Conservation (phyloP, 2,113 vertebrate genomes). For the Sula dactylatra region DNA sequence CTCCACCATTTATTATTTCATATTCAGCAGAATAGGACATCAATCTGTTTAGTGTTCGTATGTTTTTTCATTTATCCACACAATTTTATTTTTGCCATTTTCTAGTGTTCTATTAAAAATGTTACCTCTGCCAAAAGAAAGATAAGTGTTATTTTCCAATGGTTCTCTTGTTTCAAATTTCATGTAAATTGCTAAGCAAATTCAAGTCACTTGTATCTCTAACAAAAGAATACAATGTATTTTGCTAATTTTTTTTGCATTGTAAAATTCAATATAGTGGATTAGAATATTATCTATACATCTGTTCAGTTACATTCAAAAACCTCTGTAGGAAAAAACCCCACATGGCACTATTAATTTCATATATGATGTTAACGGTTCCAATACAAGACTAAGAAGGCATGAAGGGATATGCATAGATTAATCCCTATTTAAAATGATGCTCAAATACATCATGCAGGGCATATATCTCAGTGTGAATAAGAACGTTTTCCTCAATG, state of each 20-base stretch:
- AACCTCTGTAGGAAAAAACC: neutral
- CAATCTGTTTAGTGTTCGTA: neutral
- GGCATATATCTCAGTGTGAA: neutral
- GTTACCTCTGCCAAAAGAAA: neutral
- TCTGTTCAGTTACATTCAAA: neutral
- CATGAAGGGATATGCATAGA: neutral
- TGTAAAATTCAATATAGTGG: neutral
- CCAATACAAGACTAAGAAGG: neutral
- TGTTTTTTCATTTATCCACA: neutral
- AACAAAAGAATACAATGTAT: neutral
- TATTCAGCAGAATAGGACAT: neutral
- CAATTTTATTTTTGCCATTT: neutral
- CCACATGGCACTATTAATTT: neutral
- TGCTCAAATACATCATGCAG: neutral
- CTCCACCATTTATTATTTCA: neutral
- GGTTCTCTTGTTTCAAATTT: neutral
- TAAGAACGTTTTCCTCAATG: neutral
- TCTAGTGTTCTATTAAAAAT: neutral
- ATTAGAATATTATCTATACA: neutral
- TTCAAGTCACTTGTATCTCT: neutral
- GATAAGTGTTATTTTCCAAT: neutral
- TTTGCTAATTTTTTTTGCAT: neutral
- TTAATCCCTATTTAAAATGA: neutral
- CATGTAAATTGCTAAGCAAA: neutral
- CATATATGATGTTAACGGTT: neutral